These are phyloP conservation scores for Orchestes rusci DNA, from an alignment of 2,888 invertebrate genomes.

Conservation along the genomic window DNA sequence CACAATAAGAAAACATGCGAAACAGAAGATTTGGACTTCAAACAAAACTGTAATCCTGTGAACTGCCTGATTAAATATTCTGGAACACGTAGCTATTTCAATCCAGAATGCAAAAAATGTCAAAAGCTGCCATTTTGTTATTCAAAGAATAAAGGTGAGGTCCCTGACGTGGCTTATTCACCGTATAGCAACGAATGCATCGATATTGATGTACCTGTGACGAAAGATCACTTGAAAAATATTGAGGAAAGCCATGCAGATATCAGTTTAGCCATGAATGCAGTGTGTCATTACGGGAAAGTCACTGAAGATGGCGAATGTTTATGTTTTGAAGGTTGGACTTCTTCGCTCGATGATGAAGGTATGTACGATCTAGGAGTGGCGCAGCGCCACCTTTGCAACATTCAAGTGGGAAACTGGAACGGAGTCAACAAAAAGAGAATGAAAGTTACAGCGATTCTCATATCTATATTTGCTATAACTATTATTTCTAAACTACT, in stretches of 20 bases:
- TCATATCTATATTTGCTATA: slow-evolving; percentile 35
- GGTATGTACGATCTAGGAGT: slow-evolving; percentile 38
- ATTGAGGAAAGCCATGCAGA: slow-evolving; percentile 27
- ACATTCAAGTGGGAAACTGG: slow-evolving; percentile 40
- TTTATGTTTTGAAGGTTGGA: slow-evolving; percentile 42
- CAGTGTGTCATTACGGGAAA: slow-evolving; percentile 23
- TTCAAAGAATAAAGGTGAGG: slow-evolving; percentile 30
- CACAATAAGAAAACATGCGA: slow-evolving; percentile 29
- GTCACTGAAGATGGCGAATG: slow-evolving; percentile 38
- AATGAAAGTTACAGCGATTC: slow-evolving; percentile 36
- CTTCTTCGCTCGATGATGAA: slow-evolving; percentile 37
- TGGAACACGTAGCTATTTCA: slow-evolving; percentile 47
- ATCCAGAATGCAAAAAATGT: slow-evolving; percentile 37
- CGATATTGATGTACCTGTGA: slow-evolving; percentile 38
- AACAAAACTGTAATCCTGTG: slow-evolving; percentile 46
- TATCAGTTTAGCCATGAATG: slow-evolving; percentile 11
- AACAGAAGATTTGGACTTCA: slow-evolving; percentile 45
- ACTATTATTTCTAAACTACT: slow-evolving; percentile 34
- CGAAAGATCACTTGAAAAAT: slow-evolving; percentile 32
- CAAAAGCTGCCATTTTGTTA: slow-evolving; percentile 40
- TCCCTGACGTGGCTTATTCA: slow-evolving; percentile 39
- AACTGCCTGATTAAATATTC: slow-evolving; percentile 52
- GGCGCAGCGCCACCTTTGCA: slow-evolving; percentile 44
- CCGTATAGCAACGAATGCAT: slow-evolving; percentile 41
- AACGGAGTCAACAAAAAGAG: slow-evolving; percentile 34